Evolutionary conservation across 2,113 vertebrate species (phyloP), one percentile per base, ranked within the genome.

Genomic region (Athene cunicularia): DNA sequence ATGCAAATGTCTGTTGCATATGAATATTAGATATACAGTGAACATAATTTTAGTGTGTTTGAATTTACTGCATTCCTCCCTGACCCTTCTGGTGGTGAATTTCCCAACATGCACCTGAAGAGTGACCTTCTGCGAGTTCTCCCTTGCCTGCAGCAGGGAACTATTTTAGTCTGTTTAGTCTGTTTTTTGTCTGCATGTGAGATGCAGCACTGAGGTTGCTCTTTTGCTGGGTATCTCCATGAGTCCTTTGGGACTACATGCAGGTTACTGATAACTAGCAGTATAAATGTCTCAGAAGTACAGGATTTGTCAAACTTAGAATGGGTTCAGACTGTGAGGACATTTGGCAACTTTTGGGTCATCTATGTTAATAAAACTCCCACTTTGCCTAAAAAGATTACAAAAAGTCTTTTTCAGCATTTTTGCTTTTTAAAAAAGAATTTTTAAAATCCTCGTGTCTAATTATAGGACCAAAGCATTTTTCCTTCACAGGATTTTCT

Each of bases 231-330:
- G 37, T 55, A 1, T 12, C 15, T 72, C 45, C 17, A 0, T 26
- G 28, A 43, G 45, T 45, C 41, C 45, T 15, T 74, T 59, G 71
- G 50, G 80, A 43, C 13, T 47, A 28, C 43, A 13, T 2, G 24
- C 3, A 1, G 0, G 0, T 64, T 60, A 7, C 47, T 52, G 3
- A 18, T 50, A n/a, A 62, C 20, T 24, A 37, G 33, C 8, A 71
- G 26, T 22, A 50, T 32, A 59, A 88, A 30, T 47, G 23, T 3
- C 56, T 92, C 43, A 52, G 53, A 87, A 43, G 28, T n/a, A n/a
- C 41, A 49, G 60, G 30, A 49, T 93, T 87, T 79, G 7, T 35
- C 32, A 56, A 95, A 43, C 15, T 30, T 50, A 8, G 28, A 2
- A 8, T 21, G 12, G 49, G 52, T 67, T 96, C 37, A 63, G 32